Conservation (phyloP, 2,113 vertebrate genomes). For the Antidorcas marsupialis region DNA sequence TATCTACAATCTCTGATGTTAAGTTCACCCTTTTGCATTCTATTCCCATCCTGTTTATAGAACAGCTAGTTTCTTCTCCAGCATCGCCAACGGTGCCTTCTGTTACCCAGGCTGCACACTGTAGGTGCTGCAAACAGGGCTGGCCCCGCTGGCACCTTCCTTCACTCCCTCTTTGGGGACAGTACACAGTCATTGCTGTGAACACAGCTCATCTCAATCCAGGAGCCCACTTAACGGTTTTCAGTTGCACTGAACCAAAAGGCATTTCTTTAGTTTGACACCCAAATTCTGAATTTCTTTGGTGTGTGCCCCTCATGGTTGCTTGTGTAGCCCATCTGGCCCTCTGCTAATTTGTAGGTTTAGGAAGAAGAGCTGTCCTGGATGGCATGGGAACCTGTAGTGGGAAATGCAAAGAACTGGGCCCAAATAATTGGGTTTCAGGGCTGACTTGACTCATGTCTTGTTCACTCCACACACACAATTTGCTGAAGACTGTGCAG, state of each 20-base stretch:
- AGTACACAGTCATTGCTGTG: neutral
- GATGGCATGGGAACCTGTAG: neutral
- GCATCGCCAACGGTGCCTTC: neutral
- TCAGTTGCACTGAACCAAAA: neutral
- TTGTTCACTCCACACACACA: neutral
- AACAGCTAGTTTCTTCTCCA: neutral
- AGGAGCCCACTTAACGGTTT: neutral
- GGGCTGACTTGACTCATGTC: neutral
- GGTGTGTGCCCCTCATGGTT: neutral
- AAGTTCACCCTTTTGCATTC: neutral
- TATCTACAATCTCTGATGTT: neutral
- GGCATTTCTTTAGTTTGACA: neutral
- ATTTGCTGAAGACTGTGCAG: accelerated
- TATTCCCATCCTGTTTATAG: neutral
- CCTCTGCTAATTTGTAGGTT: neutral
- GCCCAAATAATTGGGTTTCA: neutral
- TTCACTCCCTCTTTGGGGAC: neutral
- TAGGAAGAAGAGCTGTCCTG: neutral
- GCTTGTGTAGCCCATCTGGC: neutral
- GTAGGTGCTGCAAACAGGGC: neutral
- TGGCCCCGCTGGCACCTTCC: accelerated
- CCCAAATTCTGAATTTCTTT: neutral
- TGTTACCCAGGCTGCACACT: neutral
- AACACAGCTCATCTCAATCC: neutral
- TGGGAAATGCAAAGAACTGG: neutral